phyloP scores from a whole-genome alignment of 2,797 vertebrate species.

The Muraenolepis orangiensis region DNA sequence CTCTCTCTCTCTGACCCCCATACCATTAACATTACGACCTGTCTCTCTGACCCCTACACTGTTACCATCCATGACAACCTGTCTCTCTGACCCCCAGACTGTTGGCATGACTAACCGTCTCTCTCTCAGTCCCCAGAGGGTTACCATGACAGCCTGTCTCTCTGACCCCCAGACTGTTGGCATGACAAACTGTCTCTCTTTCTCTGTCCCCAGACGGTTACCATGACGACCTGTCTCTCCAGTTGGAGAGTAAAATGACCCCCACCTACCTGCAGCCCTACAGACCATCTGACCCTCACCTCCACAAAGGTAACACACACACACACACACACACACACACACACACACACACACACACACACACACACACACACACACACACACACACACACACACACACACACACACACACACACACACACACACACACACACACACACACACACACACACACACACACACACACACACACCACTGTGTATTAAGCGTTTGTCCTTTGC shows the following conservation, averaged over 20 bases:
- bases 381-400: neutral
- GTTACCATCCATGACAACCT: neutral
- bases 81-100: conserved; percentile 70
- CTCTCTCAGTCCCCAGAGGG: neutral
- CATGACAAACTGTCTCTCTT: too few relatives aligned
- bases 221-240: conserved; percentile 82
- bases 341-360: neutral
- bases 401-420: neutral
- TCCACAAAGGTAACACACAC: conserved; percentile 63
- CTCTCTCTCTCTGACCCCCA: neutral
- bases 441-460: neutral
- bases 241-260: conserved; percentile 73
- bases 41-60: neutral
- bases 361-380: neutral
- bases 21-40: neutral
- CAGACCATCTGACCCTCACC: conserved; percentile 45
- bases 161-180: too few relatives aligned
- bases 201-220: conserved; percentile 72
- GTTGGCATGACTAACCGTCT: conserved; percentile 75
- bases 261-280: conserved; percentile 37
- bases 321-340: neutral
- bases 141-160: neutral
- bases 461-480: neutral
- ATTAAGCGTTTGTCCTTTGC: neutral
- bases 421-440: neutral